phyloP scores from a whole-genome alignment of 2,797 vertebrate species.

The Zonotrichia albicollis region DNA sequence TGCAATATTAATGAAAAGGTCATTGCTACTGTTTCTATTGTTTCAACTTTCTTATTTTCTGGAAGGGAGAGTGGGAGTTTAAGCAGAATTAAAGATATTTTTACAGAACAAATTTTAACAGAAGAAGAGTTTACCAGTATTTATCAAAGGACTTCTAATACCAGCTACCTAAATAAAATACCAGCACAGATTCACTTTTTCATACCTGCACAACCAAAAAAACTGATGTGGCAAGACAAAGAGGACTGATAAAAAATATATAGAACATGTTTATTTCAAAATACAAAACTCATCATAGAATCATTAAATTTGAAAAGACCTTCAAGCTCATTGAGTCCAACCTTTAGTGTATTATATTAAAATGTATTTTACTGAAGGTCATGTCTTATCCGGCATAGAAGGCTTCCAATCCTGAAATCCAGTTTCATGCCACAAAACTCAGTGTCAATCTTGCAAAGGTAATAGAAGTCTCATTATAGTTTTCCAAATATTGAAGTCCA shows the following conservation, averaged over 20 bases:
- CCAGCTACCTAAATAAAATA: not conserved
- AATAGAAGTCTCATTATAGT: not conserved
- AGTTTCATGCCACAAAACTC: not conserved
- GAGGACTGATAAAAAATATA: not conserved
- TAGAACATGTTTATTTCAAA: not conserved
- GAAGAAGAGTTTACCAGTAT: not conserved
- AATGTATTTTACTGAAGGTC: not conserved
- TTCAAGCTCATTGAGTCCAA: not conserved
- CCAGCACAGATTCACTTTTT: not conserved
- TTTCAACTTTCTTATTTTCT: not conserved
- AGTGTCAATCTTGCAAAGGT: not conserved
- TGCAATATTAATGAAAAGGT: conserved; percentile 8
- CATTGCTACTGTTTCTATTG: not conserved
- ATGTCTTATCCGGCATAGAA: not conserved
- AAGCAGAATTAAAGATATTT: not conserved
- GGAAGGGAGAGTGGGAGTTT: not conserved
- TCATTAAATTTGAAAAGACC: not conserved
- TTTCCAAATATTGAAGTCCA: not conserved
- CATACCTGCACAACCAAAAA: not conserved
- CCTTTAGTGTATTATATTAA: not conserved
- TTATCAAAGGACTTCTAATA: not conserved
- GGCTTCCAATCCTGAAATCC: not conserved
- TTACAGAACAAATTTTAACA: not conserved
- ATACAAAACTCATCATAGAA: not conserved
- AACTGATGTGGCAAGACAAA: not conserved